Evolutionary conservation across 2,888 invertebrate genomes (phyloP), one percentile per base, ranked within the genome.

Genomic region (Synergus umbraculus): DNA sequence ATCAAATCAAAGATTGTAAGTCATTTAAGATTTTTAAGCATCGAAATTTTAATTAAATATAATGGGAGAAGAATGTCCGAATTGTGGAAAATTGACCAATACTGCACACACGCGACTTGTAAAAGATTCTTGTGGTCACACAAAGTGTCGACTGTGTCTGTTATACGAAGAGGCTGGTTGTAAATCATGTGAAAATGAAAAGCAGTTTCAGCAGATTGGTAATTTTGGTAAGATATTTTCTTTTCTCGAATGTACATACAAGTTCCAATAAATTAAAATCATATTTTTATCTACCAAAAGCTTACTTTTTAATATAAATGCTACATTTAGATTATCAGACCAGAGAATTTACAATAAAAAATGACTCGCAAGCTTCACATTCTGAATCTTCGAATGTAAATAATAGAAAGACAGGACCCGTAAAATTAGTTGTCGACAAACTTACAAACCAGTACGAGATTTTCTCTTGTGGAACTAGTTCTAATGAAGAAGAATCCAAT

Each of bases 61-160:
- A 77, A 90, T 89, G 88, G 86, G 79, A 49, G 87, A 93, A 46
- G 63, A 81, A 89, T 95, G 95, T 90, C 94, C 94, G 60, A 95
- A 94, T 89, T 96, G 96, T 88, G 93, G 93, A 79, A 93, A 93
- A 86, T 87, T 92, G 78, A 93, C 94, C 58, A 94, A 94, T 86
- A 91, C 92, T 65, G 94, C 95, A 8, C 92, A 93, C 80, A 95
- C 94, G 87, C 93, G 96, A 78, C 92, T 96, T 78, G 95, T 96
- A 18, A 95, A 95, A 76, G 96, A 96, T 89, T 93, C 93, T 76
- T 96, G 96, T 91, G 96, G 96, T 4, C 96, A 96, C 90, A 93
- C 93, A 78, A 96, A 96, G 92, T 96, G 96, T 91, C 94, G 96
- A 86, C 92, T 94, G 83, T 96, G 96, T 89, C 92, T 96, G 65